phyloP scores from a whole-genome alignment of 37 sponge, comb jelly and placozoan genomes.

The Geodia barretti region DNA sequence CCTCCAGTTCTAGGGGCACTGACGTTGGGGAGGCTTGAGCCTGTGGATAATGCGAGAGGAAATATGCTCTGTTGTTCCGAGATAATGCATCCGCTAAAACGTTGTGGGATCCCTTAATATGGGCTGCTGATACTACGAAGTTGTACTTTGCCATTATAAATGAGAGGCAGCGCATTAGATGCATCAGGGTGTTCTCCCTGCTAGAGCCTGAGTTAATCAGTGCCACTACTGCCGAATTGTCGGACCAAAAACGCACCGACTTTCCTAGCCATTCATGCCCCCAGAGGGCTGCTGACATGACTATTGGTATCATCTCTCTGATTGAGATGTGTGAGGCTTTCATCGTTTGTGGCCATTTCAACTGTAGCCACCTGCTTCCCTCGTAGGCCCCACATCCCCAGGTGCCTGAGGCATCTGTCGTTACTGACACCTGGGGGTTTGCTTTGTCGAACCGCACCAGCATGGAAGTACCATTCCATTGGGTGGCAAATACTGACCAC shows the following conservation, averaged over 20 bases:
- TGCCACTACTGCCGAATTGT: conserved; percentile 34
- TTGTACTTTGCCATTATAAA: conserved; percentile 4
- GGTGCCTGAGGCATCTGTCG: conserved; percentile 3
- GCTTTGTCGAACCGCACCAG: not conserved
- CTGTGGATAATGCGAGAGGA: conserved; percentile 10
- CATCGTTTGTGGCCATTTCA: not conserved
- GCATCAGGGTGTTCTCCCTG: conserved; percentile 19
- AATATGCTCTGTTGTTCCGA: not conserved
- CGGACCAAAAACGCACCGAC: not conserved
- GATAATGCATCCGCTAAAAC: conserved; percentile 38
- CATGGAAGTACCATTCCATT: conserved; percentile 10
- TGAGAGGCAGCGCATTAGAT: conserved; percentile 28
- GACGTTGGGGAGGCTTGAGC: not conserved
- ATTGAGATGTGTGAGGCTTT: not conserved
- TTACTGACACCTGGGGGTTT: not conserved
- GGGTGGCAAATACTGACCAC: not conserved
- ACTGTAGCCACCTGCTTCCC: not conserved
- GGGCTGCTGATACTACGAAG: not conserved
- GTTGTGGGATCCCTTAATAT: conserved; percentile 4
- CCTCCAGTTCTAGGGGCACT: conserved; percentile 9
- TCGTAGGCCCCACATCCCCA: conserved; percentile 9
- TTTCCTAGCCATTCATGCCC: conserved; percentile 17
- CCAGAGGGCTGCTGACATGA: conserved; percentile 11
- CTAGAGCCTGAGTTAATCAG: conserved; percentile 15
- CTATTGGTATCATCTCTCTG: conserved; percentile 10